Evolutionary conservation across 1,140 invertebrate species (phyloP).

Genomic region (Aleiodes sp.): DNA sequence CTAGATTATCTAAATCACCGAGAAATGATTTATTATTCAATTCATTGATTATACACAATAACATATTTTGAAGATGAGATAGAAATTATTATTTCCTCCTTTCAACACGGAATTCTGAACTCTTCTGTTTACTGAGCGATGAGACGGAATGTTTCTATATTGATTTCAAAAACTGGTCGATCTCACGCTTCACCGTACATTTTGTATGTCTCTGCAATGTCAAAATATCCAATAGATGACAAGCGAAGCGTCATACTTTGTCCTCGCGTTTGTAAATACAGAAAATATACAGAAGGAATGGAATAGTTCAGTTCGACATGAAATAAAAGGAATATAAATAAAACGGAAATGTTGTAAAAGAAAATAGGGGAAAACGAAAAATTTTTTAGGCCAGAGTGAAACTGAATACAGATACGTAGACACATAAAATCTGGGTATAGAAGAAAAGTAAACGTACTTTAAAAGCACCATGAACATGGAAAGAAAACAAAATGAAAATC

Average conservation of each 20-base stretch:
- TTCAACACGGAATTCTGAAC: too few relatives aligned
- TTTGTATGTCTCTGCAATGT: not conserved
- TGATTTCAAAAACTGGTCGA: not conserved
- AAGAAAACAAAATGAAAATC: not conserved
- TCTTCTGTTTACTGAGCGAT: too few relatives aligned
- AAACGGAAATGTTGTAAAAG: not conserved
- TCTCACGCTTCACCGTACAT: not conserved
- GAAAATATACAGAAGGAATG: not conserved
- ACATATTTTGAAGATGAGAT: too few relatives aligned
- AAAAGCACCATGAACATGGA: not conserved
- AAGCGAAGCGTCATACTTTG: not conserved
- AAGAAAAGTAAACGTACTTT: conserved; percentile 5
- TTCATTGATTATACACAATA: too few relatives aligned
- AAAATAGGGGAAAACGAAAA: not conserved
- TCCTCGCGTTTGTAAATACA: not conserved
- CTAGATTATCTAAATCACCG: not conserved
- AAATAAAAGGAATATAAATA: conserved; percentile 7
- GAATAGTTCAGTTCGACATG: not conserved
- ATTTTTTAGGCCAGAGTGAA: conserved; percentile 28
- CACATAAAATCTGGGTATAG: not conserved
- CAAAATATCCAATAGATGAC: not conserved
- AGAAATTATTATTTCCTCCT: too few relatives aligned
- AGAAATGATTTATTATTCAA: too few relatives aligned
- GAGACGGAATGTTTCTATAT: too few relatives aligned
- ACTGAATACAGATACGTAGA: not conserved